Percentiles rank a stretch among this genome's conserved stretches.
Evolutionary conservation across 2,113 vertebrate genomes (phyloP).

Genomic region (Cygnus buccinator): DNA sequence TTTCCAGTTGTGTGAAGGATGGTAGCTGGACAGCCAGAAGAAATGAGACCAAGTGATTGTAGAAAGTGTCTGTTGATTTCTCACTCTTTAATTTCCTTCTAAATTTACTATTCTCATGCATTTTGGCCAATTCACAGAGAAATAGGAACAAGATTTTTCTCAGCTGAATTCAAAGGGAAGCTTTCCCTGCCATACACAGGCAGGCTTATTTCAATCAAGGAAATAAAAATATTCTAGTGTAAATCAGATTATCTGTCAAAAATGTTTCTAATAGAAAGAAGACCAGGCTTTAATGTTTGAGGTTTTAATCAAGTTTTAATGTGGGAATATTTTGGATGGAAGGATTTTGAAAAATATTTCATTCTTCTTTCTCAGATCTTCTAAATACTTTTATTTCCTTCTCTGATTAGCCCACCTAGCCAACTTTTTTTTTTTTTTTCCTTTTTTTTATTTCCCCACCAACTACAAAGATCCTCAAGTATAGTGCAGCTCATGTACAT

Average conservation of each 20-base stretch:
- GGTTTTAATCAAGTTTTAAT: not conserved
- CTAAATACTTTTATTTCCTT: not conserved
- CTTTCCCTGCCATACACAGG: not conserved
- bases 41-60: not conserved
- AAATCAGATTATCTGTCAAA: not conserved
- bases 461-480: not conserved
- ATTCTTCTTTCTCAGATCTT: not conserved
- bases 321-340: not conserved
- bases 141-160: not conserved
- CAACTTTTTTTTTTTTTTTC: not conserved
- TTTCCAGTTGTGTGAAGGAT: not conserved
- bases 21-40: not conserved
- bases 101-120: not conserved
- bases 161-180: not conserved
- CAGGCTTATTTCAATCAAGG: not conserved
- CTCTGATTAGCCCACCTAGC: not conserved
- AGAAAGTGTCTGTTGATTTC: not conserved
- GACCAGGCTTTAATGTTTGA: not conserved
- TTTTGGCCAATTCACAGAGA: not conserved
- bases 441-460: fast-evolving
- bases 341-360: not conserved
- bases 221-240: not conserved
- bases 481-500: not conserved
- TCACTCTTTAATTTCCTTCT: not conserved
- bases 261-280: not conserved